Conservation (phyloP, 2,797 vertebrate genomes). For the Hoplostethus mediterraneus region DNA sequence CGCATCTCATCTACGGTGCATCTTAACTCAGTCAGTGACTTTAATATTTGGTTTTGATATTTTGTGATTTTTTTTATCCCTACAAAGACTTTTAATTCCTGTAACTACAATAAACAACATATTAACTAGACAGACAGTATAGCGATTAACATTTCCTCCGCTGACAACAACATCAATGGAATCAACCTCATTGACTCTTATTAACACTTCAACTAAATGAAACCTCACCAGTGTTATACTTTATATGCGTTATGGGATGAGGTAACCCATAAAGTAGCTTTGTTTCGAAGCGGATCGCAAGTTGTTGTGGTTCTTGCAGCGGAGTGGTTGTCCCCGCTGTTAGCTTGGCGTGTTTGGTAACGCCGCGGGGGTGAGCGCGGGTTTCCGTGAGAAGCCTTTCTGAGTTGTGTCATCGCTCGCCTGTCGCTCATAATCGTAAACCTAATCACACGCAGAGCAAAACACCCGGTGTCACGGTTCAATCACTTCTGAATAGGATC, state of each 20-base stretch:
- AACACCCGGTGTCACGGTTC: conserved; percentile 62
- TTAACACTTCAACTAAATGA: neutral
- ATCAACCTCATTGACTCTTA: too few relatives aligned
- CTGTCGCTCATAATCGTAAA: conserved; percentile 54
- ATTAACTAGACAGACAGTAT: neutral
- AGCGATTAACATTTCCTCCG: too few relatives aligned
- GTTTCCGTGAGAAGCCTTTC: conserved; percentile 26
- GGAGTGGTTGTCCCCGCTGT: conserved; percentile 22
- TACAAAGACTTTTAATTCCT: too few relatives aligned
- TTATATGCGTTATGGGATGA: conserved; percentile 3
- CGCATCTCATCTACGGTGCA: too few relatives aligned
- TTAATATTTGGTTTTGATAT: too few relatives aligned
- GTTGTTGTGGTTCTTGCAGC: conserved; percentile 28
- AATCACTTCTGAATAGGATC: conserved; percentile 58
- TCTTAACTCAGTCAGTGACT: too few relatives aligned
- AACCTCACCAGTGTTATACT: neutral
- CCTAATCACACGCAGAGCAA: conserved; percentile 53
- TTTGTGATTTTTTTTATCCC: too few relatives aligned
- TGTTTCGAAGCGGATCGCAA: neutral
- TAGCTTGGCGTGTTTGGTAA: conserved; percentile 38
- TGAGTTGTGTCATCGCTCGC: conserved; percentile 46
- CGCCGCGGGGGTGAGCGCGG: conserved; percentile 3
- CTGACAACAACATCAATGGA: too few relatives aligned
- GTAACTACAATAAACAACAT: neutral
- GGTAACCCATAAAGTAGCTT: neutral